Evolutionary conservation across 2,797 vertebrate genomes (phyloP).

Genomic region (Hirundo rustica): DNA sequence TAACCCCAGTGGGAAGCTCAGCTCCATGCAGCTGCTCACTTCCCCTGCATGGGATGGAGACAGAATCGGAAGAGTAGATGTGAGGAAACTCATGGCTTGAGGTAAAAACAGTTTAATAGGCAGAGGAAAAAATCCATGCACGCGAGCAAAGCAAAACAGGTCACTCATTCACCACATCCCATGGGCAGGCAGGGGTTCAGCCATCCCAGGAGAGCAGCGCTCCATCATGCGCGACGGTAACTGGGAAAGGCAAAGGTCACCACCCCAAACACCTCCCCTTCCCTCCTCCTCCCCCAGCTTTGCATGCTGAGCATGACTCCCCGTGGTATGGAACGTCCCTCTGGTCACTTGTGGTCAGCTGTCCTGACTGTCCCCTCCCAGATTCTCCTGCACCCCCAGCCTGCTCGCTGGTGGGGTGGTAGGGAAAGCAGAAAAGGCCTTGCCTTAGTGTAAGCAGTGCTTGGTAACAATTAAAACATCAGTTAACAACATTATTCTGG

Average conservation of each 20-base stretch:
- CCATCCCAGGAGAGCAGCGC: background rate
- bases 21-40: background rate
- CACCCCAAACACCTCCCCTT: background rate
- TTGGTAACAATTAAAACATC: background rate
- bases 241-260: background rate
- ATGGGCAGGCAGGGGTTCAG: background rate
- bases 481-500: background rate
- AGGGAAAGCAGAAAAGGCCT: background rate
- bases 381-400: fast-evolving
- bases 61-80: background rate
- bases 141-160: background rate
- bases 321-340: background rate
- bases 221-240: background rate
- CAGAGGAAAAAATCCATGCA: background rate
- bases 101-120: background rate
- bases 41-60: fast-evolving
- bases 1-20: background rate
- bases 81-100: background rate
- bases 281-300: background rate
- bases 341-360: background rate
- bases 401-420: background rate
- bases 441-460: background rate
- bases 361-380: background rate
- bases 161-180: background rate
- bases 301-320: background rate